Base-by-base conservation (phyloP, 2,888 invertebrate genomes). In the Hypercompe scribonia region DNA sequence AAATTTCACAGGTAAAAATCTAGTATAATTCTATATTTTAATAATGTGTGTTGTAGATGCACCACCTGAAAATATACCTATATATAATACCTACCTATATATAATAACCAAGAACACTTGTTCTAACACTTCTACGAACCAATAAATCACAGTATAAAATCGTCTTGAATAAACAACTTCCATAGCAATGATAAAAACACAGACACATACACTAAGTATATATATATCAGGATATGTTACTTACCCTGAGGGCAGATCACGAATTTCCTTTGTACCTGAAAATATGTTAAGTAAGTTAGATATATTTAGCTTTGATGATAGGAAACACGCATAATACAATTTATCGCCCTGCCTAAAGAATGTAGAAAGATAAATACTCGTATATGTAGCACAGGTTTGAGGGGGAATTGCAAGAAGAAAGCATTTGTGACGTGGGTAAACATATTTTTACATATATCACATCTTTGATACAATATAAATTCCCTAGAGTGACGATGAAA, bases 231-330 rank as follows among this genome's bases (percentile, higher is more conserved):
- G 5, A 73, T 72, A 75, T 65, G 69, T 79, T 67, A 84, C 84
- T 84, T 78, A 84, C 84, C 84, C 77, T 71, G 70, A 76, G 80
- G 84, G 75, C 75, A 77, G 85, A 83, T 78, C 78, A 75, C 77
- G 75, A 78, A 68, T 61, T 81, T 70, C 75, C 78, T 80, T 80
- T 81, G 80, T 84, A 84, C 85, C 84, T 84, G 84, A 71, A 84
- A 84, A 81, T 84, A 77, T 81, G 73, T 77, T 77, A 84, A 83
- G 78, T 81, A 81, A 84, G 73, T 84, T 83, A 81, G 71, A 70
- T 79, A 76, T 79, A 70, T 68, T 77, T 73, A 75, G 69, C 73
- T 80, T 76, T 83, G 78, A 81, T 77, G 73, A 83, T 71, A 77
- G 75, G 75, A 74, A 66, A 77, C 68, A 76, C 77, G 15, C n/a